Base-by-base conservation (phyloP, 2,888 invertebrate genomes). In the Actias luna region DNA sequence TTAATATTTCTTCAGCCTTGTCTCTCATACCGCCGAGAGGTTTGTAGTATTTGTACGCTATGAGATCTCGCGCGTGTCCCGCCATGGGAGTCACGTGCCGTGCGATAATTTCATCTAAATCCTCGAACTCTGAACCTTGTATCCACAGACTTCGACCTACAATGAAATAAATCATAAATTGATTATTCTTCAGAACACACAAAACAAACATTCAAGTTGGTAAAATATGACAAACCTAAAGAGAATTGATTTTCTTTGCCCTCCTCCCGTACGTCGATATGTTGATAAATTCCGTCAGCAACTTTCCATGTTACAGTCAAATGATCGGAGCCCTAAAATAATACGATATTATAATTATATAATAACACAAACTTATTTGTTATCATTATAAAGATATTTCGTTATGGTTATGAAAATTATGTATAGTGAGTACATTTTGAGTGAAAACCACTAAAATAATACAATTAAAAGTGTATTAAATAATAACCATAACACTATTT, bases 261-360 rank as follows among this genome's bases (percentile, higher is more conserved):
- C 81, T 98, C 97, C 86, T 99, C 99, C 59, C 96, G 94, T 0
- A 99, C 96, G 82, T 99, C 99, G 65, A 99, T 98, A 82, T 99
- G 99, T 83, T 99, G 99, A 80, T 97, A 97, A 71, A 99, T 96
- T 29, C 96, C 96, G 59, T 99, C 97, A 0, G 97, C 95, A 1
- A 99, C 98, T 88, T 99, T 99, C 99, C 99, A 99, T 0, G 99
- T 99, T 1, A 99, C 98, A 0, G 99, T 99, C 68, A 99, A 89
- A 87, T 99, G 99, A 85, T 99, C 98, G 0, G 96, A 95, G 52
- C 98, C 99, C 94, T 92, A 73, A 1, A 78, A 81, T 16, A 67
- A 72, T 18, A n/a, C n/a, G n/a, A n/a, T n/a, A n/a, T n/a, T n/a
- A n/a, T n/a, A n/a, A n/a, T n/a, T n/a, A n/a, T n/a, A n/a, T n/a